Conservation (phyloP, 2,797 vertebrate species). For the Cuculus canorus region DNA sequence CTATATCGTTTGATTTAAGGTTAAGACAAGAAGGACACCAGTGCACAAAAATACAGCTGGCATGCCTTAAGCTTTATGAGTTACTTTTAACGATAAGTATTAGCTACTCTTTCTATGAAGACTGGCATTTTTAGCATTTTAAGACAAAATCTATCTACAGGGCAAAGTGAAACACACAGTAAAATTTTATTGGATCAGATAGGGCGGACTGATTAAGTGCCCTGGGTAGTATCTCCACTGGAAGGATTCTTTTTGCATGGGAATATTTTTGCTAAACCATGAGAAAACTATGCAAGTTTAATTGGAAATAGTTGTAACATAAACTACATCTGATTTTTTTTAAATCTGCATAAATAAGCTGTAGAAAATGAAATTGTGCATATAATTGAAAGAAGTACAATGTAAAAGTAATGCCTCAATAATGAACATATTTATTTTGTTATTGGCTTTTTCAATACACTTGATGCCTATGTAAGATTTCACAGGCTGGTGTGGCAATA, state of each 20-base stretch:
- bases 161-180: conserved; percentile 13
- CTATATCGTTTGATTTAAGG: conserved; percentile 56
- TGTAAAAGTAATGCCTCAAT: not conserved
- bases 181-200: conserved; percentile 52
- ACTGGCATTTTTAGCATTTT: conserved; percentile 45
- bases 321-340: not conserved
- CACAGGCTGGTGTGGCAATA: not conserved
- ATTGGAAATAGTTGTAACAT: not conserved
- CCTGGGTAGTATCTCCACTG: not conserved
- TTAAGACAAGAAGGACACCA: conserved; percentile 57
- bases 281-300: not conserved
- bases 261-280: conserved; percentile 12
- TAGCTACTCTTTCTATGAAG: conserved; percentile 19
- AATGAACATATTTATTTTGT: not conserved
- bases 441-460: not conserved
- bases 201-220: conserved; percentile 1
- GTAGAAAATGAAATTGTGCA: not conserved
- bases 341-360: not conserved
- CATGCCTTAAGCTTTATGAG: conserved; percentile 34
- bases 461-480: not conserved
- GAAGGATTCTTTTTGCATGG: conserved; percentile 11
- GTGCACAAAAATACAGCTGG: conserved; percentile 56
- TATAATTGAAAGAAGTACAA: not conserved
- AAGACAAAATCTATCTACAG: conserved; percentile 48
- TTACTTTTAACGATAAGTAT: conserved; percentile 38